phyloP scores from a whole-genome alignment of 2,888 invertebrate species.

The Acleris literana region DNA sequence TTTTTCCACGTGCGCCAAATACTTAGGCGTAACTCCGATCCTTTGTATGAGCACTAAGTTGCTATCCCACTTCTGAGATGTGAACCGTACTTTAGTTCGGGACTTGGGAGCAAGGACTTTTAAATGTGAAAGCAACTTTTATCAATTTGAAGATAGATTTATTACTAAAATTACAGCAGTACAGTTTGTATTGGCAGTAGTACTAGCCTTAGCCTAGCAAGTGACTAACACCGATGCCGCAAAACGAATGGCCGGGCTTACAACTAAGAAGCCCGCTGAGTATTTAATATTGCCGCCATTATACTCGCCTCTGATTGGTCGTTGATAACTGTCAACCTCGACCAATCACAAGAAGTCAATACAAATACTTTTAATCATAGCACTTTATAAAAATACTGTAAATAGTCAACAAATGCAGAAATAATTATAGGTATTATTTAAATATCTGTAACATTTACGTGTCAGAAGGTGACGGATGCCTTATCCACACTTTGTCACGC shows the following conservation, averaged over 20 bases:
- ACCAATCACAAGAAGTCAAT: too few species aligned
- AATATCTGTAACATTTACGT: not conserved
- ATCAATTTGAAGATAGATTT: not conserved
- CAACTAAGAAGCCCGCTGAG: not conserved
- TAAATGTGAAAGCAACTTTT: not conserved
- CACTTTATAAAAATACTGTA: too few species aligned
- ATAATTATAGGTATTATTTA: not conserved
- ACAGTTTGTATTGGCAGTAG: too few species aligned
- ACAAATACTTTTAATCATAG: too few species aligned
- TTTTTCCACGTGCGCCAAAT: not conserved
- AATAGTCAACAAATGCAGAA: not conserved
- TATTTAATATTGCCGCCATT: not conserved
- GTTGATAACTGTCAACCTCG: too few species aligned
- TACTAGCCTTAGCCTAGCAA: too few species aligned
- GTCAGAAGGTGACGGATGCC: too few species aligned
- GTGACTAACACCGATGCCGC: too few species aligned
- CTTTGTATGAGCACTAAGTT: not conserved
- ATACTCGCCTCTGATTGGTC: conserved; percentile 2
- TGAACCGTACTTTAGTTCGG: too few species aligned
- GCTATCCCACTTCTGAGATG: not conserved
- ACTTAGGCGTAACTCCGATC: not conserved
- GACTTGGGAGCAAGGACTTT: not conserved
- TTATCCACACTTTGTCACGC: too few species aligned
- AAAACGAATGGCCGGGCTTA: too few species aligned
- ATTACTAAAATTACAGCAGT: not conserved